Percentiles rank a stretch among this genome's conserved stretches.
phyloP scores from a whole-genome alignment of 1,140 invertebrate genomes.

The Cheumatopsyche charites region DNA sequence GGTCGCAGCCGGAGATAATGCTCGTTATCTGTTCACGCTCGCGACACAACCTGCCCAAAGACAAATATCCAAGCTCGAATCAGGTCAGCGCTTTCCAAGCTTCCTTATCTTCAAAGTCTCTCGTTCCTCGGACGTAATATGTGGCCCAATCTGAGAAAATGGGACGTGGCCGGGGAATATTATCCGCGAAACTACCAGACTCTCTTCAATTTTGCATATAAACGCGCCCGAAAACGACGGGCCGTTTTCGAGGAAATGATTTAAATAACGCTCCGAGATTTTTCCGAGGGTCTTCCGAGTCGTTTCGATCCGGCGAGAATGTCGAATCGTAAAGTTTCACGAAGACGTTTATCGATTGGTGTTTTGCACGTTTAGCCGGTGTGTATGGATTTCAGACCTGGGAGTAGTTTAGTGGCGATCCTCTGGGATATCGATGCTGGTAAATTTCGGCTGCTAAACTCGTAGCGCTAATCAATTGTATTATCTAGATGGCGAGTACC shows the following conservation, averaged over 20 bases:
- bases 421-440: neutral
- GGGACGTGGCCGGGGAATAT: conserved; percentile 22
- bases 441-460: neutral
- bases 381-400: no score
- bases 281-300: no score
- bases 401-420: no score
- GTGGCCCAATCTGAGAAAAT: conserved; percentile 32
- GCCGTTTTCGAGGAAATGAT: conserved; percentile 6
- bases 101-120: neutral
- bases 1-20: no score
- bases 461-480: conserved; percentile 6
- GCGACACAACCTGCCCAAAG: neutral
- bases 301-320: no score
- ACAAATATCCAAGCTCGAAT: conserved; percentile 22
- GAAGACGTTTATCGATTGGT: no score
- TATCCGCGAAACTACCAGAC: neutral
- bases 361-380: no score
- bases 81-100: conserved; percentile 21
- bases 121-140: conserved; percentile 26
- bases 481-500: no score
- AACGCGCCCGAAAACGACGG: neutral
- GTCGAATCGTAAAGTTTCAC: no score
- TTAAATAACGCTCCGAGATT: conserved; percentile 1
- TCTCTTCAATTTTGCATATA: conserved; percentile 19
- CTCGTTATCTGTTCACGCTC: no score